Base-by-base conservation (phyloP, 2,797 vertebrate genomes). In the Kryptolebias ocellatus region DNA sequence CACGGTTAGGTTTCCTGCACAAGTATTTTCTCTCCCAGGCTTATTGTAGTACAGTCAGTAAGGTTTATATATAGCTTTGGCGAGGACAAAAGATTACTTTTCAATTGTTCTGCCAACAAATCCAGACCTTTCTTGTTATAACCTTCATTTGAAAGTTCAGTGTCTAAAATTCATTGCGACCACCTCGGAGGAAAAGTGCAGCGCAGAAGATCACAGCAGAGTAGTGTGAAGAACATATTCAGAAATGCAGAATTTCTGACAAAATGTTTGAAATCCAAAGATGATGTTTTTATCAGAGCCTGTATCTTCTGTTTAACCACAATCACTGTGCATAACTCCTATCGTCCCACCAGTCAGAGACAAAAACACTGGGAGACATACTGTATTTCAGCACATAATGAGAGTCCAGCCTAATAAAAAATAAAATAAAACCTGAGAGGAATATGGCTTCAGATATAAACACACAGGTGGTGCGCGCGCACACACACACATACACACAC, bases 281-380 rank as follows among this genome's bases (percentile, higher is more conserved):
- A 81, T 59, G 55, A 83, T 57, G 37, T 60, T 67, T 58, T 72
- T 54, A 76, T 72, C 66, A 70, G 63, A 66, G 57, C 27, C 31
- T 64, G 44, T 60, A 73, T 81, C 82, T 70, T 49, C 37, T 17
- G 27, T 70, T 63, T 87, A 76, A 85, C 81, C 75, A 74, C 76
- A 81, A 55, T 62, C 69, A 24, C 79, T 62, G 20, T 24, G 20
- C 20, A 24, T 24, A 24, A 24, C 59, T 56, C 53, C 67, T 34
- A 54, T 74, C 61, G 52, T 78, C 67, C 78, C 72, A 76, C 27
- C 79, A 74, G 58, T 56, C 77, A 55, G 51, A 70, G 74, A 64
- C 31, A 73, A 59, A 57, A 64, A 42, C 69, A 37, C 57, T 0
- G 54, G 60, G 77, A 76, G 76, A 78, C 70, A 64, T 50, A 75